Percentiles rank a stretch among this genome's conserved stretches.
These are phyloP conservation scores for Conomelus anceps DNA, from an alignment of 2,888 invertebrate genomes.

Conservation along the genomic window DNA sequence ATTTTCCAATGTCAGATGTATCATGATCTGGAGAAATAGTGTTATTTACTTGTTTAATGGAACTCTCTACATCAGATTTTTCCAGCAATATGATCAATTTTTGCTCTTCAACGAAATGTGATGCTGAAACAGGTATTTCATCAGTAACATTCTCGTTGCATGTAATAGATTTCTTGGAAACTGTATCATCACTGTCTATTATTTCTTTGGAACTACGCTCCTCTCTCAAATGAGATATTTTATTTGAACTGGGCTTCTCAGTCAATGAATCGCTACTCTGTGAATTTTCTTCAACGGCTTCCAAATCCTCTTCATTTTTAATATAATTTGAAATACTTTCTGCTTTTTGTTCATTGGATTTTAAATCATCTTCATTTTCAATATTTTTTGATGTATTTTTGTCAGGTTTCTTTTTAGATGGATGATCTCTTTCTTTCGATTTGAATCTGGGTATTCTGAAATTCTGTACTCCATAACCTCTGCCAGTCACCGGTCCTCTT, in stretches of 20 bases:
- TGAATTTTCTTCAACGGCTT: not conserved
- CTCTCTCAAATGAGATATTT: not conserved
- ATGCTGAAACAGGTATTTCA: not conserved
- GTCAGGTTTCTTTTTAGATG: not conserved
- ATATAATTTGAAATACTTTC: not conserved
- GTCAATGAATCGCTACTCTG: not conserved
- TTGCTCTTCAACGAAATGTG: not conserved
- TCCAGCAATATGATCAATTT: not conserved
- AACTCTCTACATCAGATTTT: not conserved
- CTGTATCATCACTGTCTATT: not conserved
- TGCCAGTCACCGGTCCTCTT: constrained; percentile 13
- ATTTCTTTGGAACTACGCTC: not conserved
- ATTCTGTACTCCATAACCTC: constrained; percentile 18
- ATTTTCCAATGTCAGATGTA: not conserved
- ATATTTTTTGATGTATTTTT: not conserved
- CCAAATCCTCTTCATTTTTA: not conserved
- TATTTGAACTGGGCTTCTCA: not conserved
- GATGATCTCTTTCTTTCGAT: not conserved
- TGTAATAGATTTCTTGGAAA: not conserved
- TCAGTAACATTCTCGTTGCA: not conserved
- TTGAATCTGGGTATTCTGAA: constrained; percentile 15
- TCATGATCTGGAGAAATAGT: not conserved
- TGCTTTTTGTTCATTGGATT: not conserved
- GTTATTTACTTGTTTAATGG: not conserved
- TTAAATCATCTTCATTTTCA: not conserved